A percentile compares a stretch with the other conserved stretches of the same genome.
Conservation (phyloP, 2,888 invertebrate genomes). For the Congeria kusceri region DNA sequence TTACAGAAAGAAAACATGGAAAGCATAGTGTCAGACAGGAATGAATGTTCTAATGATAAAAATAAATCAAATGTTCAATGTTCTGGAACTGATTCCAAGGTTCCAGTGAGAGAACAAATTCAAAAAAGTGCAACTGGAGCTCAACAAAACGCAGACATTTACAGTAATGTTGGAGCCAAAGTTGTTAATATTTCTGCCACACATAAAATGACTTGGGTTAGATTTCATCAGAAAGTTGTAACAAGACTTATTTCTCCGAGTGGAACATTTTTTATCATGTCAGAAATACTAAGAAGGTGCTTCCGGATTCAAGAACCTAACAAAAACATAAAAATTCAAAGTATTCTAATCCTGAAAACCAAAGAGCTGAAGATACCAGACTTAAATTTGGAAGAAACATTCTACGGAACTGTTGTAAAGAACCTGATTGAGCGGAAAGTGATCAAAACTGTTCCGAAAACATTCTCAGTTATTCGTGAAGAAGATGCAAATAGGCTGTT, state of each 20-base stretch:
- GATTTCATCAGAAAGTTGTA: conserved; percentile 35
- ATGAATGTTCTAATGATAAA: too few species aligned
- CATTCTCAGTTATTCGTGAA: conserved; percentile 33
- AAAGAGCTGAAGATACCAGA: conserved; percentile 33
- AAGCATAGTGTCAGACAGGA: too few species aligned
- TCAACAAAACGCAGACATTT: too few species aligned
- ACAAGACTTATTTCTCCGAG: conserved; percentile 27
- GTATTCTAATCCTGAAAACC: conserved; percentile 16
- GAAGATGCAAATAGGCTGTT: conserved; percentile 31
- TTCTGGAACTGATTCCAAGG: too few species aligned
- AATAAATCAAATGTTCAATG: too few species aligned
- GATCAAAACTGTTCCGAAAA: conserved; percentile 30
- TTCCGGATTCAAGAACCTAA: conserved; percentile 37
- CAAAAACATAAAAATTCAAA: conserved; percentile 15
- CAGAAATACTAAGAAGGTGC: conserved; percentile 39
- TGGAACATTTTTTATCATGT: conserved; percentile 39
- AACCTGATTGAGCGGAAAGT: conserved; percentile 29
- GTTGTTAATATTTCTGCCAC: conserved; percentile 2
- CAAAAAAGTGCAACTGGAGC: too few species aligned
- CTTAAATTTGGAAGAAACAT: conserved; percentile 22
- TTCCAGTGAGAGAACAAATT: too few species aligned
- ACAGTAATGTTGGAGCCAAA: too few species aligned
- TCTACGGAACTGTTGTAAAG: conserved; percentile 27
- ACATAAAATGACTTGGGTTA: conserved; percentile 43
- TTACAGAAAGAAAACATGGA: too few species aligned